These are phyloP conservation scores for Microtus montanus DNA, from an alignment of 2,113 vertebrate genomes.

Conservation along the genomic window DNA sequence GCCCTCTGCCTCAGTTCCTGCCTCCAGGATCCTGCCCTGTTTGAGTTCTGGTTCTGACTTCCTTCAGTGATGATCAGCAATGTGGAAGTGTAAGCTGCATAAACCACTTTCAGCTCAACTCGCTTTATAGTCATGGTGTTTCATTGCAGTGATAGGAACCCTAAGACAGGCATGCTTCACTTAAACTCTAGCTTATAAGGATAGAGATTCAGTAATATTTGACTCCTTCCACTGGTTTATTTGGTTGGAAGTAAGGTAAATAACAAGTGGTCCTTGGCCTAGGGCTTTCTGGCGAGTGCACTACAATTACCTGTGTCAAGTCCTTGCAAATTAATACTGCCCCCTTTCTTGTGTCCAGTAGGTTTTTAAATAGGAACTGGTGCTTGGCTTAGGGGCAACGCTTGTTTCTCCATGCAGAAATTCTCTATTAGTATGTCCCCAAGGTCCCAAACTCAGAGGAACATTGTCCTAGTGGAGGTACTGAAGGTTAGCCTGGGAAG, in stretches of 20 bases:
- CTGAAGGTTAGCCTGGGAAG: not conserved
- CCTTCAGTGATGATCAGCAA: not conserved
- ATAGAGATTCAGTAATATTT: slow-evolving; percentile 28
- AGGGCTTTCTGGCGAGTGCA: slow-evolving; percentile 27
- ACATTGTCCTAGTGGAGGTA: not conserved
- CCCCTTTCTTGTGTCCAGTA: not conserved
- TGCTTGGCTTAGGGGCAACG: not conserved
- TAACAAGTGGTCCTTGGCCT: slow-evolving; percentile 41
- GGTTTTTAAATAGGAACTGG: slow-evolving; percentile 37
- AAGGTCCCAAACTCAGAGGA: not conserved
- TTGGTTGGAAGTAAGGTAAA: slow-evolving; percentile 62
- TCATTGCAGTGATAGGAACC: not conserved
- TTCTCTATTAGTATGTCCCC: not conserved
- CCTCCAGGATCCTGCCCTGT: not conserved
- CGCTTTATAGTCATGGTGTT: not conserved
- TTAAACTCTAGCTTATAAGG: slow-evolving; percentile 53
- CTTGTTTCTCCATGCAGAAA: slow-evolving; percentile 14
- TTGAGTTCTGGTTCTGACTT: not conserved
- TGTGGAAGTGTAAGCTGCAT: not conserved
- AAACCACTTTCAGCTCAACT: not conserved
- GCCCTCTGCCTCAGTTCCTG: not conserved
- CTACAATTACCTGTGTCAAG: slow-evolving; percentile 50
- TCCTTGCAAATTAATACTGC: slow-evolving; percentile 27
- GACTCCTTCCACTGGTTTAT: slow-evolving; percentile 56
- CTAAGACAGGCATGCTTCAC: slow-evolving; percentile 16